Evolutionary conservation across 1,140 invertebrate genomes (phyloP), one percentile per base, ranked within the genome.

Genomic region (Zaprionus nigranus): DNA sequence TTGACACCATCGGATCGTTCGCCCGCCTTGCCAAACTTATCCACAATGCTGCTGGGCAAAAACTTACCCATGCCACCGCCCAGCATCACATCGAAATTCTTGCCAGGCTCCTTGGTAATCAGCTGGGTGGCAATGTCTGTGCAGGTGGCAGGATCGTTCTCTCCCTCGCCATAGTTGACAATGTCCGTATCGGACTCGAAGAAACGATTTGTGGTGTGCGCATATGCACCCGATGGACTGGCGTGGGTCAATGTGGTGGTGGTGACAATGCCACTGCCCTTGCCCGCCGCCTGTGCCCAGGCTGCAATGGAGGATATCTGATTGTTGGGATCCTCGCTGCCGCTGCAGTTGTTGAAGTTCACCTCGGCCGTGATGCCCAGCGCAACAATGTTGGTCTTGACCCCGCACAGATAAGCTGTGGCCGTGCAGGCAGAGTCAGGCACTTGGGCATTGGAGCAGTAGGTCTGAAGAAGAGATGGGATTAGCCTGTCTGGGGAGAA

Each of bases 201-300:
- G 82, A 96, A 95, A 7, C 97, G 93, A 68, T 96, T 95, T 0
- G 96, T 94, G 1, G 95, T 94, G 81, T 97, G 83, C 12, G 92
- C 92, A 72, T 93, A 93, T 1, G 81, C 72, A 3, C 90, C 90
- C 28, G 87, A 87, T 0, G 92, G 92, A 75, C 91, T 92, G 22
- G 92, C 91, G 56, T 93, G 91, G 5, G 90, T 93, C 36, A 93
- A 92, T 0, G 90, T 79, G 1, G 92, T 92, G 9, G 92, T 93
- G 5, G 92, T 92, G n/a, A 93, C 79, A 51, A 93, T 90, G 1
- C 93, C 93, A 0, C 83, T 90, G 2, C 75, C 78, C 81, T 93
- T 91, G 92, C 97, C 97, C 92, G 95, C 95, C 69, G 96, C 94
- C 86, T 97, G 96, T 0, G 97, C 97, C 97, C 97, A 98, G 76